Percentiles rank a stretch among this genome's conserved stretches.
phyloP scores from a whole-genome alignment of 1,140 invertebrate species.

The Uloborus diversus region DNA sequence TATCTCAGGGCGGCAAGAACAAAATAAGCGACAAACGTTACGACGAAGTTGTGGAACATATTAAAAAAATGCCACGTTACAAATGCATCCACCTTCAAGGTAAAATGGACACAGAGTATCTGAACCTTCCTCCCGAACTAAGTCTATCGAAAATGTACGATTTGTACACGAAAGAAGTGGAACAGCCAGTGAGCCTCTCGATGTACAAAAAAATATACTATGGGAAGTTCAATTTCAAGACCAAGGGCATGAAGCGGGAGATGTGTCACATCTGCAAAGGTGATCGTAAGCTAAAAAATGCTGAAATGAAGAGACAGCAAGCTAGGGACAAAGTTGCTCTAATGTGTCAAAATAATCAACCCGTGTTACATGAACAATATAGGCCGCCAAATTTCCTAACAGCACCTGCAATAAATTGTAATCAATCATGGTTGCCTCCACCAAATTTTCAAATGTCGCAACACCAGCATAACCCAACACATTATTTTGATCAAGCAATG shows the following conservation, averaged over 20 bases:
- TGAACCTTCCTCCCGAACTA: conserved; percentile 30
- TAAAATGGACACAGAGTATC: conserved; percentile 36
- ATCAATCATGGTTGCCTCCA: conserved; percentile 36
- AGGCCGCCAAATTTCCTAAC: conserved; percentile 31
- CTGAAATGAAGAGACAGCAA: conserved; percentile 24
- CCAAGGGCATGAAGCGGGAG: conserved; percentile 33
- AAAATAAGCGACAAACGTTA: conserved; percentile 43
- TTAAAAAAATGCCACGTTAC: conserved; percentile 48
- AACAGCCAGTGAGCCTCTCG: conserved; percentile 39
- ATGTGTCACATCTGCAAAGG: conserved; percentile 45
- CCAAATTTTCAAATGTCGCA: conserved; percentile 53
- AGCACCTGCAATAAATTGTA: conserved; percentile 35
- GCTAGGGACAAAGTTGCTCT: conserved; percentile 6
- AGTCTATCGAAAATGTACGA: conserved; percentile 48
- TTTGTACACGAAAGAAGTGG: conserved; percentile 40
- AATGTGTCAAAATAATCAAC: conserved; percentile 17
- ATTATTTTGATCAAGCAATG: conserved; percentile 47
- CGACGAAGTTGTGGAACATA: conserved; percentile 41
- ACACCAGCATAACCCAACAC: conserved; percentile 42
- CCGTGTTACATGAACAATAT: conserved; percentile 35
- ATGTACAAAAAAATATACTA: conserved; percentile 54
- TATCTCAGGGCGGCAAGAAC: conserved; percentile 45
- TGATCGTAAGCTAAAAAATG: conserved; percentile 38
- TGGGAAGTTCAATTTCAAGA: conserved; percentile 44
- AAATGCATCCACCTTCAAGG: conserved; percentile 46